Conservation (phyloP, 2,888 invertebrate species). For the Hyalella azteca region DNA sequence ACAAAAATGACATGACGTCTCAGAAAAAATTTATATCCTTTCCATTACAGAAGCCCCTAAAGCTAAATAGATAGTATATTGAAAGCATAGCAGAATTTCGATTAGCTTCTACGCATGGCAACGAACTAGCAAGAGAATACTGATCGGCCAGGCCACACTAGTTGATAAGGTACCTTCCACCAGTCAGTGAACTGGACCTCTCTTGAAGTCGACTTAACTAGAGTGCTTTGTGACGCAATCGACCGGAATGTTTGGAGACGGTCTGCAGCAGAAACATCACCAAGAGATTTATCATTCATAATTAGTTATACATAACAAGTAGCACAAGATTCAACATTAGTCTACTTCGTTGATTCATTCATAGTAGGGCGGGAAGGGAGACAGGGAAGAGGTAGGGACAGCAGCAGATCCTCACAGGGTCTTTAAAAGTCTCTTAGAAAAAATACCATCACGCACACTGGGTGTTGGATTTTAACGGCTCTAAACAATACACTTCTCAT, state of each 20-base stretch:
- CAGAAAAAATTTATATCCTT: constrained; percentile 1
- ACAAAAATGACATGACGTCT: neutral
- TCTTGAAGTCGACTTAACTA: constrained; percentile 9
- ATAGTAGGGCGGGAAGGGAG: constrained; percentile 43
- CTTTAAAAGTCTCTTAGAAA: constrained; percentile 46
- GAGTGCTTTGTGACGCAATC: constrained; percentile 30
- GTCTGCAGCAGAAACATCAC: constrained; percentile 35
- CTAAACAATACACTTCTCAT: constrained; percentile 35
- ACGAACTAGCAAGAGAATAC: constrained; percentile 36
- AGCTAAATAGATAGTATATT: constrained; percentile 33
- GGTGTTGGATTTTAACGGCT: constrained; percentile 43
- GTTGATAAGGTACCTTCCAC: constrained; percentile 4
- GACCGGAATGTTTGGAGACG: constrained; percentile 27
- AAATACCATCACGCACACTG: constrained; percentile 46
- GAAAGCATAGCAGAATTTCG: constrained; percentile 34
- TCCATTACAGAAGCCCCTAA: neutral
- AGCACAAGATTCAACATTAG: constrained; percentile 44
- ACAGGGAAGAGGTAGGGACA: constrained; percentile 2
- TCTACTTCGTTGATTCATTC: constrained; percentile 57
- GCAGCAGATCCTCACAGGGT: constrained; percentile 16
- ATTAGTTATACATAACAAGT: constrained; percentile 44
- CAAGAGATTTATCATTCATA: constrained; percentile 33
- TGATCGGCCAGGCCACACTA: constrained; percentile 32
- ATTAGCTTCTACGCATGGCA: constrained; percentile 36
- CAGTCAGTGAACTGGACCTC: constrained; percentile 14